phyloP scores from a whole-genome alignment of 2,797 vertebrate species.

The Poecilia velifera region DNA sequence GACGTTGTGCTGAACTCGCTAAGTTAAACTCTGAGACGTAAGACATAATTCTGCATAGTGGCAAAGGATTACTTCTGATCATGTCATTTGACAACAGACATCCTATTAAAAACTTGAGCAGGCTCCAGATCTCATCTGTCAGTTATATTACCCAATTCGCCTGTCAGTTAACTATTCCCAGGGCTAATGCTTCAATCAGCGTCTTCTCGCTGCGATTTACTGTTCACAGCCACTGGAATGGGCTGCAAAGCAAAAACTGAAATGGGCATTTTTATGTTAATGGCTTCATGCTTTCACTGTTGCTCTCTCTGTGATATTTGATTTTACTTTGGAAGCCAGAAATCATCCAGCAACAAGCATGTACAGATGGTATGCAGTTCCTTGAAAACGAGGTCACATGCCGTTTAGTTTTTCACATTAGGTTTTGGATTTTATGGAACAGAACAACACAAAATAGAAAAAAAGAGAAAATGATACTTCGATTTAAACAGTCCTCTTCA shows the following conservation, averaged over 20 bases:
- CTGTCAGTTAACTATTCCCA: conserved; percentile 71
- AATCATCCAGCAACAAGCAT: conserved; percentile 61
- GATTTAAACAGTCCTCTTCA: background rate
- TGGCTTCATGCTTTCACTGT: conserved; percentile 65
- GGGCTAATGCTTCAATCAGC: conserved; percentile 67
- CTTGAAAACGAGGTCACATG: background rate
- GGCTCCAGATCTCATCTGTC: conserved; percentile 67
- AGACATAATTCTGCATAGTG: conserved; percentile 37
- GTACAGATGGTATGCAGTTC: conserved; percentile 44
- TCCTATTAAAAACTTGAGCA: conserved; percentile 65
- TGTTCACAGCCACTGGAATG: conserved; percentile 65
- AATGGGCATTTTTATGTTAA: conserved; percentile 76
- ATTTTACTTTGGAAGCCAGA: conserved; percentile 63
- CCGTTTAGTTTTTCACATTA: background rate
- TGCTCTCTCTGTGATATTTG: conserved; percentile 65
- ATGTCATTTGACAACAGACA: conserved; percentile 52
- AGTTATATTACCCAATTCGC: conserved; percentile 66
- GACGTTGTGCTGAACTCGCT: conserved; percentile 5
- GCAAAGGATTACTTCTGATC: conserved; percentile 39
- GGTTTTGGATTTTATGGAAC: background rate
- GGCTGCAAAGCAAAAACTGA: conserved; percentile 64
- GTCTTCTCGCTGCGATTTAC: conserved; percentile 71
- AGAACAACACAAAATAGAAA: background rate
- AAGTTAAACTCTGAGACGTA: conserved; percentile 16
- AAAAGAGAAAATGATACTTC: background rate